These are phyloP conservation scores for Myotis yumanensis DNA, from an alignment of 2,113 vertebrate genomes.

Conservation along the genomic window DNA sequence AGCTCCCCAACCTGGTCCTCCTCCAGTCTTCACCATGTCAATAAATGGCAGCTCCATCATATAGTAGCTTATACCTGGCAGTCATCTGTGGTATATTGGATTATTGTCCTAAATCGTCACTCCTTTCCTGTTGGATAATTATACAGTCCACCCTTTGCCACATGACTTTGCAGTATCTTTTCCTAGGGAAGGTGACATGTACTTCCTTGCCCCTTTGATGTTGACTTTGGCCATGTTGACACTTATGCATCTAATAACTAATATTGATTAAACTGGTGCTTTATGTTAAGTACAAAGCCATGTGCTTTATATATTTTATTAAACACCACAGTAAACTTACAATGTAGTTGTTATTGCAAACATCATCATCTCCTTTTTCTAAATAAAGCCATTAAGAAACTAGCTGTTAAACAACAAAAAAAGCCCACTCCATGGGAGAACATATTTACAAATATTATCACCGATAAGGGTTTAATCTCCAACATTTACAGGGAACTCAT, in stretches of 20 bases:
- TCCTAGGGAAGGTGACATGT: background rate
- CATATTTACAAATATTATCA: too few species aligned
- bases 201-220: background rate
- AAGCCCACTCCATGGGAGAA: too few species aligned
- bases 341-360: background rate
- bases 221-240: background rate
- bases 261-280: background rate
- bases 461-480: too few species aligned
- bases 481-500: too few species aligned
- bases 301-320: background rate
- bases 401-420: background rate
- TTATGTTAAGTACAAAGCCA: background rate
- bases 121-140: background rate
- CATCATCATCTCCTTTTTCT: background rate
- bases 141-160: background rate
- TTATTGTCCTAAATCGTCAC: background rate
- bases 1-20: background rate
- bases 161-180: background rate
- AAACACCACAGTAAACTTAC: background rate
- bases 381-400: background rate
- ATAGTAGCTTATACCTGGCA: background rate
- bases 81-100: background rate
- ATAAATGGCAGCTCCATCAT: background rate
- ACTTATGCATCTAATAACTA: background rate
- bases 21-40: background rate